A percentile compares a stretch with the other conserved stretches of the same genome.
Evolutionary conservation across 2,888 invertebrate genomes (phyloP).

Genomic region (Watsonalla binaria): DNA sequence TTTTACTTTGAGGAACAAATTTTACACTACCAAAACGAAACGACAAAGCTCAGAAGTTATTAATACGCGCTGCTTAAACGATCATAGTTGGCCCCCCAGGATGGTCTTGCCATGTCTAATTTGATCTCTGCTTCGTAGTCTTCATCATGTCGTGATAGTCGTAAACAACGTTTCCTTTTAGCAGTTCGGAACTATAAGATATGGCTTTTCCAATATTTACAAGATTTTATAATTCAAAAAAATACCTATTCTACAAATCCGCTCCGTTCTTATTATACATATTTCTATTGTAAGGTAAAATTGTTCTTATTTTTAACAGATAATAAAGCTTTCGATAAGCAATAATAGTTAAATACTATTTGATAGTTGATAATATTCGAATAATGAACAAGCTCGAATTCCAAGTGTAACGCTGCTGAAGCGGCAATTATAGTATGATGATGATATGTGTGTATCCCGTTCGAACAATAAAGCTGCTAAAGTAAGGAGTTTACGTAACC

Average conservation of each 20-base stretch:
- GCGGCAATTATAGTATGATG: constrained; percentile 9
- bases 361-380: constrained; percentile 43
- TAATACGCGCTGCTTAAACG: too few species aligned
- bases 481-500: constrained; percentile 28
- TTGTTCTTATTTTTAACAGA: constrained; percentile 45
- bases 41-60: too few species aligned
- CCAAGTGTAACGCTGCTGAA: constrained; percentile 19
- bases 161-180: constrained; percentile 45
- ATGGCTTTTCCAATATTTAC: constrained; percentile 37
- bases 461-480: constrained; percentile 29
- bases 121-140: constrained; percentile 71
- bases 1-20: too few species aligned
- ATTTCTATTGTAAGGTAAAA: constrained; percentile 50
- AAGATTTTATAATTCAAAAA: constrained; percentile 41
- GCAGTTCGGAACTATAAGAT: constrained; percentile 43
- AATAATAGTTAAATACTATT: constrained; percentile 48
- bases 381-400: constrained; percentile 38
- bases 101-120: constrained; percentile 67
- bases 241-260: constrained; percentile 21
- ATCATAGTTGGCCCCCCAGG: constrained; percentile 18
- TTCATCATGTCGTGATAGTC: constrained; percentile 35
- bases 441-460: constrained; percentile 17
- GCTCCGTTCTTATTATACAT: constrained; percentile 42
- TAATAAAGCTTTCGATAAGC: constrained; percentile 44
- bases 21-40: too few species aligned